Evolutionary conservation across 2,888 invertebrate species (phyloP), one percentile per base, ranked within the genome.

Genomic region (Gnatocerus cornutus): DNA sequence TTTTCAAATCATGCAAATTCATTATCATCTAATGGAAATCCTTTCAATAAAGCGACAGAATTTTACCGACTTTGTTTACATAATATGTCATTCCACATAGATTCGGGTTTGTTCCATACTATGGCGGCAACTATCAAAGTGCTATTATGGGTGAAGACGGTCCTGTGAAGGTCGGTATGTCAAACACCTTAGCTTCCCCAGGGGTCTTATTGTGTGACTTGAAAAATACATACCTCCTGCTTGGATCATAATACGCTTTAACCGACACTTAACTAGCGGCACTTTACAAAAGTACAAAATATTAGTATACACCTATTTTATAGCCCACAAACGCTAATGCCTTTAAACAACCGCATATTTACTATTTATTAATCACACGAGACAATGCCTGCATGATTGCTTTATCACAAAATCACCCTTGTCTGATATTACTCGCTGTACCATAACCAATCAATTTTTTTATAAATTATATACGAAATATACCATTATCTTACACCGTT

Each of bases 151-250:
- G 69, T 71, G 69, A 79, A 74, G 79, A 75, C 80, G 78, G 77
- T 65, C 77, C 82, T 82, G 82, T 72, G 64, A 71, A 68, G 76
- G 80, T 81, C 83, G 83, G 83, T 81, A 81, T 81, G 81, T 84
- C 84, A 84, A 84, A 84, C 81, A 80, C 77, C 74, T 77, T 74
- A 74, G 74, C 76, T 79, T 77, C 81, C 77, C 80, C 81, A 80
- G 83, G 83, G 82, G 78, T 79, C 79, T 80, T 77, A 83, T 84
- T 84, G 83, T 84, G 78, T 76, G 78, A 81, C 81, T 81, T 80
- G 77, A 81, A 83, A 83, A 82, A 79, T 82, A 82, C 83, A 83
- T 81, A 79, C 83, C 84, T 82, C 84, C 83, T 76, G 83, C 83
- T 79, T 80, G 73, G 81, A 79, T 78, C 80, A 80, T 83, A 84